Base-by-base conservation (phyloP, 1,140 invertebrate species). In the Neodiprion fabricii region DNA sequence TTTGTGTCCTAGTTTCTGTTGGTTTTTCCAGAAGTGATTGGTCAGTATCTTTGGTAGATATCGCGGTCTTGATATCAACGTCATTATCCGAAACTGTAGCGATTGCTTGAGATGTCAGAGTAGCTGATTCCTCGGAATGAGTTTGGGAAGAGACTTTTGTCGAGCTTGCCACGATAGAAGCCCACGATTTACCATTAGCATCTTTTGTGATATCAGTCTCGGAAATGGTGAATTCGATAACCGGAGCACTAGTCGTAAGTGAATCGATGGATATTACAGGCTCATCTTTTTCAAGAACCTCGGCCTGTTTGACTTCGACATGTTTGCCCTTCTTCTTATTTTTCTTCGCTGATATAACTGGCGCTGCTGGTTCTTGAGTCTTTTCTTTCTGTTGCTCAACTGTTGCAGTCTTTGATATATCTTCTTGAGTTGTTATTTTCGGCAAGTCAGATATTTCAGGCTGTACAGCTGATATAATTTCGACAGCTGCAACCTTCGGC, bases 161-260 rank as follows among this genome's bases (percentile, higher is more conserved):
- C 4, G 85, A 87, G 79, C 88, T 88, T 21, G 90, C 89, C 12
- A 91, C 85, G 12, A 92, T 88, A 84, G 90, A 88, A 50, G 91
- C 91, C 74, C 92, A 92, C 7, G 91, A 91, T 85, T 91, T 92
- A 4, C 88, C 89, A 49, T 89, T 88, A 61, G 53, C 53, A 28
- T 79, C 79, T 72, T 75, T 80, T 7, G 14, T 73, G 12, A 90
- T 76, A 67, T 86, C 72, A 77, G 87, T 88, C 9, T 74, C 78
- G 90, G 90, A 91, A 71, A 90, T 17, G 53, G 53, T 61, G 53
- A 9, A 61, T 14, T 61, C 53, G 11, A 9, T 14, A 11, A 69
- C 67, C 21, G 67, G 11, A 14, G 67, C n/a, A 69, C 11, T 7
- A 23, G 67, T 69, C 8, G 11, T 21, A 23, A 21, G 21, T 69